Evolutionary conservation across 1,140 invertebrate genomes (phyloP).

Genomic region (Nilaparvata lugens): DNA sequence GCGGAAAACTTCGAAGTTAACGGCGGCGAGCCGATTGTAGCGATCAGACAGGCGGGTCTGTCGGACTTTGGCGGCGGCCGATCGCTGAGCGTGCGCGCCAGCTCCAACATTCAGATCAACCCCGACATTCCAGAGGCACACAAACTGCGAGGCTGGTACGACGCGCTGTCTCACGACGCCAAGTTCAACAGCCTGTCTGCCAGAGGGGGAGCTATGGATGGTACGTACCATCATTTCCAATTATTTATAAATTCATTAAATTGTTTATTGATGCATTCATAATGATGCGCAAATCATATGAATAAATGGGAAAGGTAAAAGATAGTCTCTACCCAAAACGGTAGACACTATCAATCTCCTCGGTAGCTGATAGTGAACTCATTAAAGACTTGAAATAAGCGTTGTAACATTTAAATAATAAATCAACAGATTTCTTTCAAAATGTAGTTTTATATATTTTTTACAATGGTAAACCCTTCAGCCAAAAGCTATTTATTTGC

Average conservation of each 20-base stretch:
- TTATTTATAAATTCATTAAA: not conserved
- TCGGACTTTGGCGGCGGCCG: constrained; percentile 65
- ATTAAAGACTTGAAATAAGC: too few relatives aligned
- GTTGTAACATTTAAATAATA: too few relatives aligned
- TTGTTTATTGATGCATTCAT: not conserved
- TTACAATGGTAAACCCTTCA: too few relatives aligned
- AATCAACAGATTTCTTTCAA: too few relatives aligned
- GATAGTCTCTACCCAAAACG: not conserved
- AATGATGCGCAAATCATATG: not conserved
- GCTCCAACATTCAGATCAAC: constrained; percentile 62
- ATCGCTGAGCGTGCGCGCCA: constrained; percentile 46
- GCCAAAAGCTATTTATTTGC: too few relatives aligned
- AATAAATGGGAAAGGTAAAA: constrained; percentile 19
- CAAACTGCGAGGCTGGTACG: constrained; percentile 81
- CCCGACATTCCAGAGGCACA: constrained; percentile 85
- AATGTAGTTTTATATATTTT: too few relatives aligned
- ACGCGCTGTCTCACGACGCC: constrained; percentile 45
- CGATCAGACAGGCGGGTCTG: constrained; percentile 67
- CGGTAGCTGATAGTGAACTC: too few relatives aligned
- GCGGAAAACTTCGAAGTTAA: constrained; percentile 74
- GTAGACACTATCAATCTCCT: too few relatives aligned
- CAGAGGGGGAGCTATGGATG: constrained; percentile 36
- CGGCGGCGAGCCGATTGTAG: constrained; percentile 64
- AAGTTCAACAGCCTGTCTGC: constrained; percentile 54
- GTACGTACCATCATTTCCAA: constrained; percentile 11